Evolutionary conservation across 1,140 invertebrate genomes (phyloP), one percentile per base, ranked within the genome.

Genomic region (Paracyclopina nana): DNA sequence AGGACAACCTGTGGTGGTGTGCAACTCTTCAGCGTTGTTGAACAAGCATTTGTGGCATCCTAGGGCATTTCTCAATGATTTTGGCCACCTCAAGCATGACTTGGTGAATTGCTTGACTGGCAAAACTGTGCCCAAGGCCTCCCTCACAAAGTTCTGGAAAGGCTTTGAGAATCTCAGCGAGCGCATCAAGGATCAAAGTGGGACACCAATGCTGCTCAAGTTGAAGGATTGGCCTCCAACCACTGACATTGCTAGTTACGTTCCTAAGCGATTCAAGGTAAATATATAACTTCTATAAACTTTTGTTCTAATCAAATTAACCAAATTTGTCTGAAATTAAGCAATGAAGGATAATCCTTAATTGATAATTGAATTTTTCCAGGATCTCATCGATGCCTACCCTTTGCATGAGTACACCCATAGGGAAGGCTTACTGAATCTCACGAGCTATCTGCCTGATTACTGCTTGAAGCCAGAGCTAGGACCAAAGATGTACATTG

Each of bases 401-500:
- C 91, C 91, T 0, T 67, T 96, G 46, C 72, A 75, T 4, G 83
- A 95, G 56, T 97, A 96, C 64, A 95, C 90, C 0, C 74, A 84
- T 54, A 70, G 88, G 41, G 77, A 78, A 53, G 91, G 91, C 0
- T 73, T 77, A 49, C 68, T 95, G 0, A 97, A 96, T 63, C 69
- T 97, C 14, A 87, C 88, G 0, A 80, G 80, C 51, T 72, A 87
- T 40, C 65, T 95, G 46, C 90, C 90, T 0, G 82, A 86, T 48
- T 87, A 82, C 65, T 94, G 94, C 65, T 85, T 95, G 0, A 75
- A 80, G 27, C 91, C 91, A 0, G 92, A 97, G 68, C 66, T 97
- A 4, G 92, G 92, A 0, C 91, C 91, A 0, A 96, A 96, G 65
- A 92, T 96, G 87, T 97, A 96, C 65, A 95, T 86, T 58, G 91